These are phyloP conservation scores for Scotopteryx bipunctaria DNA, from an alignment of 2,888 invertebrate genomes.

Conservation along the genomic window DNA sequence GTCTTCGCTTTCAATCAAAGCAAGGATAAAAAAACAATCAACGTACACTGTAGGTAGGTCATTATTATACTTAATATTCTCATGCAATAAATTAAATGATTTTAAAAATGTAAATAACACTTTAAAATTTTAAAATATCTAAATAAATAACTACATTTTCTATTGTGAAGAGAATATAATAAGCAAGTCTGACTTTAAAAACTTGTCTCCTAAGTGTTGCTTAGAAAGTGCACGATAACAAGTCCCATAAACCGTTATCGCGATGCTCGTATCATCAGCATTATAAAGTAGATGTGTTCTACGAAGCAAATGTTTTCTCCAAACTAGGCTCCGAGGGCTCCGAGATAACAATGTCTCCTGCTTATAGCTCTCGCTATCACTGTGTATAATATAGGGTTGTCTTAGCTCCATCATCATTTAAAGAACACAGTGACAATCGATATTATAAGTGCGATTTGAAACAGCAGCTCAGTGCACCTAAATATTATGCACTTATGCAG, in stretches of 20 bases:
- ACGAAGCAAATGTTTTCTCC: conserved; percentile 77
- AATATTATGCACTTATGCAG: too few species aligned
- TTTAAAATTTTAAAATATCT: too few species aligned
- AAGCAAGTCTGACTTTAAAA: neutral
- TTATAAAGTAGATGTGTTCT: conserved; percentile 79
- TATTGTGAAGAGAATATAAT: neutral
- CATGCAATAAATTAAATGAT: too few species aligned
- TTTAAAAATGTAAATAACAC: too few species aligned
- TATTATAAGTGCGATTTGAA: too few species aligned
- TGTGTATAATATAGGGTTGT: conserved; percentile 10
- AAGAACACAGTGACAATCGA: too few species aligned
- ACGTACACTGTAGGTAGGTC: too few species aligned
- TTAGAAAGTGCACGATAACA: conserved; percentile 70
- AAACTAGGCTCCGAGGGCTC: conserved; percentile 63
- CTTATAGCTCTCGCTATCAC: conserved; percentile 54
- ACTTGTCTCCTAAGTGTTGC: conserved; percentile 3
- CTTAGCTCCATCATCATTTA: too few species aligned
- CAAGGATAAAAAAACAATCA: too few species aligned
- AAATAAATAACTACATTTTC: too few species aligned
- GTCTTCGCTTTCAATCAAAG: conserved; percentile 7
- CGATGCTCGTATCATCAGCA: conserved; percentile 63
- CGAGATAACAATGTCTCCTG: conserved; percentile 79
- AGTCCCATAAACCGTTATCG: conserved; percentile 77
- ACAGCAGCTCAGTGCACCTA: too few species aligned
- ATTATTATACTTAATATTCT: too few species aligned